phyloP scores from a whole-genome alignment of 2,113 vertebrate genomes.

The Gasterosteus aculeatus region DNA sequence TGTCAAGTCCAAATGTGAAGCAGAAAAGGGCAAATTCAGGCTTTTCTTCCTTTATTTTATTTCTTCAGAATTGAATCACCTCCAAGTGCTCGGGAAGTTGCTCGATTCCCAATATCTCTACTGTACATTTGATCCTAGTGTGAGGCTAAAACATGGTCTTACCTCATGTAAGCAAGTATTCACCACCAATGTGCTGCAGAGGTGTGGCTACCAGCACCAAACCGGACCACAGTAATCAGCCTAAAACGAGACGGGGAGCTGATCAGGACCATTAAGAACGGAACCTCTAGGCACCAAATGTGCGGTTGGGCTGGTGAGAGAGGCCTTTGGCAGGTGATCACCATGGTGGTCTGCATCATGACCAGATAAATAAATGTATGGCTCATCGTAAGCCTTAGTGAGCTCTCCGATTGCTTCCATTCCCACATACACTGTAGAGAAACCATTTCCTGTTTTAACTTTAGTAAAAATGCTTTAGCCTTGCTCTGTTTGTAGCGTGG shows the following conservation, averaged over 20 bases:
- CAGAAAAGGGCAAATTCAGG: too few relatives aligned
- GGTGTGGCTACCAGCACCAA: conserved; percentile 37
- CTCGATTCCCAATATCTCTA: neutral
- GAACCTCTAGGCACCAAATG: conserved; percentile 26
- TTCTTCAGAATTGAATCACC: too few relatives aligned
- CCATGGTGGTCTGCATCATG: conserved; percentile 46
- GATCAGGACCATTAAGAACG: conserved; percentile 56
- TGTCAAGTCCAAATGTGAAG: too few relatives aligned
- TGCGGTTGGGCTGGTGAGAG: conserved; percentile 8
- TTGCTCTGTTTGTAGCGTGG: conserved; percentile 20
- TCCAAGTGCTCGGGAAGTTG: too few relatives aligned
- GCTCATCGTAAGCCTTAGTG: conserved; percentile 58
- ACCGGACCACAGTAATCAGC: conserved; percentile 58
- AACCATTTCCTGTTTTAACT: conserved; percentile 52
- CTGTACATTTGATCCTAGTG: neutral
- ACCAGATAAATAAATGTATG: conserved; percentile 65
- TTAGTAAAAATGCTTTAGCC: conserved; percentile 50
- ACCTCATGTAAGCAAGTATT: conserved; percentile 3
- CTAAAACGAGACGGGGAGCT: conserved; percentile 64
- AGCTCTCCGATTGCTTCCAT: neutral
- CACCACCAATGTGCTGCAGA: neutral
- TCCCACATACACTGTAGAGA: neutral
- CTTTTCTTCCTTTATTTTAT: too few relatives aligned
- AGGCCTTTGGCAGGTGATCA: conserved; percentile 63
- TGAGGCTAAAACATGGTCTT: neutral